These are phyloP conservation scores for Odontothrips loti DNA, from an alignment of 2,888 invertebrate species.

Conservation along the genomic window DNA sequence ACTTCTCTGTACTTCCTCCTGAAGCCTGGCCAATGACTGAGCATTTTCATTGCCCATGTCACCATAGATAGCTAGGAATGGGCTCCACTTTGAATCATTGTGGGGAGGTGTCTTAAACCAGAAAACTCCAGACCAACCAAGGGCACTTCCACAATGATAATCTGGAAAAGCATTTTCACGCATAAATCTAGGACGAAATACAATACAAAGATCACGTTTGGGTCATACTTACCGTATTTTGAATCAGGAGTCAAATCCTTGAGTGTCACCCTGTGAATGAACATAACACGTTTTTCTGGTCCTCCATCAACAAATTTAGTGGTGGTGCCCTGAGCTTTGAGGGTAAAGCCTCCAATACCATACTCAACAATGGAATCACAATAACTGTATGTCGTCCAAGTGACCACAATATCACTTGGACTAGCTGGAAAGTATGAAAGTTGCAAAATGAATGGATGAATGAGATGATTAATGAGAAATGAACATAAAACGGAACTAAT, in stretches of 20 bases:
- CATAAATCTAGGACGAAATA: neutral
- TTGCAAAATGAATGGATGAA: constrained; percentile 1
- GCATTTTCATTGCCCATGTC: constrained; percentile 94
- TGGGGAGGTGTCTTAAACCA: constrained; percentile 68
- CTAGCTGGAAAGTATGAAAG: constrained; percentile 50
- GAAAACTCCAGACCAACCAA: constrained; percentile 79
- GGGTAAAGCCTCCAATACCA: constrained; percentile 58
- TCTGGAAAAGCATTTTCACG: constrained; percentile 48
- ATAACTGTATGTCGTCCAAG: constrained; percentile 74
- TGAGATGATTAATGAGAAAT: constrained; percentile 14
- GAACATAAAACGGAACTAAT: too few species aligned
- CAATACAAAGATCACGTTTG: neutral
- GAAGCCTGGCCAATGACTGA: constrained; percentile 75
- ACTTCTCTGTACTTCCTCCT: constrained; percentile 74
- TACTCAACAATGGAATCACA: constrained; percentile 66
- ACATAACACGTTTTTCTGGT: constrained; percentile 57
- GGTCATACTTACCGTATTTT: constrained; percentile 49
- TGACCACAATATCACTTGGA: constrained; percentile 66
- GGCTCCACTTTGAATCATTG: constrained; percentile 66
- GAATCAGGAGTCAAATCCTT: constrained; percentile 57
- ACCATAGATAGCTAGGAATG: constrained; percentile 80
- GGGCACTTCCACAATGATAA: constrained; percentile 73
- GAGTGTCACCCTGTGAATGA: constrained; percentile 71
- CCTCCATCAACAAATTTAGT: constrained; percentile 74
- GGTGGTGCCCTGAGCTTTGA: constrained; percentile 55